A percentile compares a stretch with the other conserved stretches of the same genome.
These are phyloP conservation scores for Camelus bactrianus DNA, from an alignment of 2,113 vertebrate genomes.

Conservation along the genomic window DNA sequence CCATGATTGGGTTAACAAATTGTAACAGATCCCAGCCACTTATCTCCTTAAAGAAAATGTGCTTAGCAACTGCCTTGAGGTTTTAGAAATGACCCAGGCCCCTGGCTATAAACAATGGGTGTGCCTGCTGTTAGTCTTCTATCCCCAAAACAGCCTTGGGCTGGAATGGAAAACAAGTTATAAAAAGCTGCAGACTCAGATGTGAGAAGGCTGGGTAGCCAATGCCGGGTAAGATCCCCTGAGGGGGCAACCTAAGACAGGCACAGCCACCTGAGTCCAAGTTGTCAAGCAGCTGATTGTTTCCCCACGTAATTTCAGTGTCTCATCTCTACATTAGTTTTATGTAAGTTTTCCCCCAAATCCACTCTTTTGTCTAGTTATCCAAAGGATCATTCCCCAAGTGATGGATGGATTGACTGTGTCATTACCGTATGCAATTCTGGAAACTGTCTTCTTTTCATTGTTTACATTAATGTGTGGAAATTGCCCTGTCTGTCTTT, in stretches of 20 bases:
- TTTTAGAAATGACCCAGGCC: not conserved
- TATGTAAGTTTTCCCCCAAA: not conserved
- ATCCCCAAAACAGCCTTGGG: too few species aligned
- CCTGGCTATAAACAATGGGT: not conserved
- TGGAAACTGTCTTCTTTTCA: not conserved
- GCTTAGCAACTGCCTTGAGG: not conserved
- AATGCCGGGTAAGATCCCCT: too few species aligned
- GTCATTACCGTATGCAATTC: not conserved
- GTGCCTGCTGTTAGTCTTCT: not conserved
- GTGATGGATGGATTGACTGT: not conserved
- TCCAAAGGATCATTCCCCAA: not conserved
- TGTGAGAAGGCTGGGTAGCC: too few species aligned
- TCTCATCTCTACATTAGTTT: not conserved
- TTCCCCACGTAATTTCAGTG: not conserved
- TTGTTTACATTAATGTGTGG: too few species aligned
- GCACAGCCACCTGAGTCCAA: not conserved
- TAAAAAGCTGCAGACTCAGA: too few species aligned
- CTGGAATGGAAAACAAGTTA: too few species aligned
- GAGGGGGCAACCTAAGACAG: not conserved
- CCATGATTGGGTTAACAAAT: too few species aligned
- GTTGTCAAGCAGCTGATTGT: not conserved
- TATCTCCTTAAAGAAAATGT: not conserved
- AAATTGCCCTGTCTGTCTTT: not conserved
- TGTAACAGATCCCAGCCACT: too few species aligned
- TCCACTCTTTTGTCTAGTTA: not conserved